Base-by-base conservation (phyloP, 2,113 vertebrate species). In the Bos javanicus region DNA sequence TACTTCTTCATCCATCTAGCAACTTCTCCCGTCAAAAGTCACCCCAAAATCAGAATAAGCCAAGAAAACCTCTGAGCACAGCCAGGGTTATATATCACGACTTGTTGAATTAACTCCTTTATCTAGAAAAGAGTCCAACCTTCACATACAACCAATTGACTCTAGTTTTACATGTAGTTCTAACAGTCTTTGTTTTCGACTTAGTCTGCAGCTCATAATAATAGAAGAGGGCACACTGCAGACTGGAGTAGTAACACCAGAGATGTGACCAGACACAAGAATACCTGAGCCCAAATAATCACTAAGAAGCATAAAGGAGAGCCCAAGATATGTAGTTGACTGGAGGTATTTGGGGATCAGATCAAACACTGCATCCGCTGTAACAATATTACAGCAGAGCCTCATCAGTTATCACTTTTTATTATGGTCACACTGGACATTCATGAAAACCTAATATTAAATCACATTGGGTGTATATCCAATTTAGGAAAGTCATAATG, bases 401-500 rank as follows among this genome's bases (percentile, higher is more conserved):
- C 26, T 19, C 3, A 3, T 1, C 26, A 3, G 4, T 19, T 14
- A 8, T 15, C 50, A 19, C 26, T 90, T 67, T 67, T 82, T 81
- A 15, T 30, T 48, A 17, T 36, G 64, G 57, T n/a, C 43, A 80
- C 28, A 7, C 92, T 26, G 39, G 71, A 26, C 46, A 56, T 43
- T 39, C 21, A 48, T 28, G 33, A 85, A 60, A 85, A 78, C 33
- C 36, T 83, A 43, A 16, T 30, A 36, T n/a, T 48, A 7, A 21
- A 28, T 85, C n/a, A 21, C 14, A 33, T 25, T 74, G 64, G 17
- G 12, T 30, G 16, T 62, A 17, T 91, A 57, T 67, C 62, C 17
- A n/a, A 1, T 50, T 93, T 39, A 88, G 90, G 80, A 95, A 96
- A 39, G 25, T 17, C 85, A 28, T 56, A 43, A 67, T 50, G n/a